phyloP scores from a whole-genome alignment of 2,888 invertebrate genomes.

The Drosophila prolongata region DNA sequence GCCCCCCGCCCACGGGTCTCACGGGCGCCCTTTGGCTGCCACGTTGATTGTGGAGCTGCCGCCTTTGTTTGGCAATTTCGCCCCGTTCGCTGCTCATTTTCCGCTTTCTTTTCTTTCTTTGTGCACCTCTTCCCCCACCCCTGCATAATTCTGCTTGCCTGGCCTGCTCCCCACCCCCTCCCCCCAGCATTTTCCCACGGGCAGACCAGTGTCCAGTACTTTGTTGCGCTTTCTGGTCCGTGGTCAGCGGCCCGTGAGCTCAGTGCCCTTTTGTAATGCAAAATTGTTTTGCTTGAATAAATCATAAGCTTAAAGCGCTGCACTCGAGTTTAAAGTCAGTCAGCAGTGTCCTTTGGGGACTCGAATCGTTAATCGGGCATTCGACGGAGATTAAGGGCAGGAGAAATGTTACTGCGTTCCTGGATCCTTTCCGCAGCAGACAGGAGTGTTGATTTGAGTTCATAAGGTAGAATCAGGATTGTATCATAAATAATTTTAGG shows the following conservation, averaged over 20 bases:
- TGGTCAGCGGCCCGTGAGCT: slow-evolving; percentile 48
- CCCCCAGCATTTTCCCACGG: background rate
- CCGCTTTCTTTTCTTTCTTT: slow-evolving; percentile 49
- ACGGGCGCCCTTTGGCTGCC: slow-evolving; percentile 19
- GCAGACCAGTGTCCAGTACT: slow-evolving; percentile 35
- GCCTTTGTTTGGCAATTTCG: slow-evolving; percentile 70
- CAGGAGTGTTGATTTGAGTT: background rate
- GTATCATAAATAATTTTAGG: background rate
- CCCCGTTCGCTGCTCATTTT: slow-evolving; percentile 65
- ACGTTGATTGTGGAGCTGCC: slow-evolving; percentile 56
- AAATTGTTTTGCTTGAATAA: slow-evolving; percentile 74
- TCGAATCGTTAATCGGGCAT: slow-evolving; percentile 3
- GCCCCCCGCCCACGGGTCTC: background rate
- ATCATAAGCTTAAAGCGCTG: slow-evolving; percentile 57
- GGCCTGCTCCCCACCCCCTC: background rate
- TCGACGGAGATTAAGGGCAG: slow-evolving; percentile 29
- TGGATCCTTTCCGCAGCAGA: background rate
- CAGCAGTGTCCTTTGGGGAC: slow-evolving; percentile 7
- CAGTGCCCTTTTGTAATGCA: slow-evolving; percentile 65
- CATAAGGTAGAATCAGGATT: background rate
- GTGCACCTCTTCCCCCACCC: slow-evolving; percentile 36
- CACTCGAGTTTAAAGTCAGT: slow-evolving; percentile 34
- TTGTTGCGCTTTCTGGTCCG: slow-evolving; percentile 44
- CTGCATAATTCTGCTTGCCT: slow-evolving; percentile 36
- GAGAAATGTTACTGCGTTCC: background rate